A percentile compares a stretch with the other conserved stretches of the same genome.
phyloP scores from a whole-genome alignment of 2,113 vertebrate species.

The Periophthalmus modestus region DNA sequence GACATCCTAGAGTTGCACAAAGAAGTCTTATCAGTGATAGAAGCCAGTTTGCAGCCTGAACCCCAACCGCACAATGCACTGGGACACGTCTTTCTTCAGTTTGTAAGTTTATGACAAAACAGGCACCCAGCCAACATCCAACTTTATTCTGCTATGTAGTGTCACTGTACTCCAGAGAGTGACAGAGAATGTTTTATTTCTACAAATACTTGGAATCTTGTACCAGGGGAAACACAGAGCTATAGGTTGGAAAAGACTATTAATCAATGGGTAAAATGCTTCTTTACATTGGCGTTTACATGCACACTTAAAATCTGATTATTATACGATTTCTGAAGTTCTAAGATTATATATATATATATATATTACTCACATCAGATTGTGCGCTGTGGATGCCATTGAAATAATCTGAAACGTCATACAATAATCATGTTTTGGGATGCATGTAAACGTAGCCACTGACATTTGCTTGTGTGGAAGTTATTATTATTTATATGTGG shows the following conservation, averaged over 20 bases:
- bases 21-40: slow-evolving; percentile 87
- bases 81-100: slow-evolving; percentile 93
- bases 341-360: too few relatives aligned
- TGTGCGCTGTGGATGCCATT: too few relatives aligned
- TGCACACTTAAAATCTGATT: too few relatives aligned
- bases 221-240: background rate
- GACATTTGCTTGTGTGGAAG: background rate
- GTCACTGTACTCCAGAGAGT: background rate
- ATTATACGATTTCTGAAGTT: too few relatives aligned
- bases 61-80: slow-evolving; percentile 92
- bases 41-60: slow-evolving; percentile 88
- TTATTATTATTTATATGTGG: too few relatives aligned
- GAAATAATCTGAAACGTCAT: too few relatives aligned
- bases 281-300: background rate
- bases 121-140: slow-evolving; percentile 3
- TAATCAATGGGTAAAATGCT: background rate
- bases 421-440: too few relatives aligned
- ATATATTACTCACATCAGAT: too few relatives aligned
- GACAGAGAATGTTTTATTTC: background rate
- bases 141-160: background rate
- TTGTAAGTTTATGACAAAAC: slow-evolving; percentile 82
- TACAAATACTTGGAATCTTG: background rate
- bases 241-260: background rate
- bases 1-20: slow-evolving; percentile 93
- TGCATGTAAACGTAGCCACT: too few relatives aligned